Evolutionary conservation across 1,140 invertebrate species (phyloP).

Genomic region (Cydia splendana): DNA sequence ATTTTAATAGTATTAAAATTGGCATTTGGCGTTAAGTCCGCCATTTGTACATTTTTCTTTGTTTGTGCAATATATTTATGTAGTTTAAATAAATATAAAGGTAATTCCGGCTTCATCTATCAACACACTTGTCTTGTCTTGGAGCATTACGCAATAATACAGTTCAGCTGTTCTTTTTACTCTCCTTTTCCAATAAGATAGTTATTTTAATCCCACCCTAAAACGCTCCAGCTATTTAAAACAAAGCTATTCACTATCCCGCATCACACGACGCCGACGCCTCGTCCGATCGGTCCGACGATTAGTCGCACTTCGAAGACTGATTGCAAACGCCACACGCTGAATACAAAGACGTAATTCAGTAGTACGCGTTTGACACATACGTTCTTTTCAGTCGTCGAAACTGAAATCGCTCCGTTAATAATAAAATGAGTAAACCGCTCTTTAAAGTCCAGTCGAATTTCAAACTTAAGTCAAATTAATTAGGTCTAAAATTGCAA

Average conservation of each 20-base stretch:
- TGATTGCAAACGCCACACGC: slow-evolving; percentile 57
- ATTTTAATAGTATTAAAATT: no score
- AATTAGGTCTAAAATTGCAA: neutral
- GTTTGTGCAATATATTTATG: no score
- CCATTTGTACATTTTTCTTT: no score
- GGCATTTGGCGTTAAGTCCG: no score
- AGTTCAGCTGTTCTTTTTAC: slow-evolving; percentile 1
- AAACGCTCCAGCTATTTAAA: slow-evolving; percentile 29
- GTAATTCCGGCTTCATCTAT: neutral
- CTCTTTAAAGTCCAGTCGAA: neutral
- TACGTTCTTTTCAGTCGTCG: neutral
- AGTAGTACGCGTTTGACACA: neutral
- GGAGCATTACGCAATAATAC: neutral
- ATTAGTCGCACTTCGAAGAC: slow-evolving; percentile 71
- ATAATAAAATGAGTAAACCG: neutral
- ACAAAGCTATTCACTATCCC: slow-evolving; percentile 50
- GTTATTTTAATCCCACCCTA: slow-evolving; percentile 6
- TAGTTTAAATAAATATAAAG: no score
- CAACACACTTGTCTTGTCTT: neutral
- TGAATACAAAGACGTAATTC: neutral
- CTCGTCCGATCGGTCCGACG: slow-evolving; percentile 55
- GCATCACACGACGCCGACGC: slow-evolving; percentile 47
- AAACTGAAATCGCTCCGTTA: neutral
- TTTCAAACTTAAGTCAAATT: neutral
- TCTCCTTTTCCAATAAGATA: slow-evolving; percentile 5